Base-by-base conservation (phyloP, 2,113 vertebrate species). In the Platysternon megacephalum region DNA sequence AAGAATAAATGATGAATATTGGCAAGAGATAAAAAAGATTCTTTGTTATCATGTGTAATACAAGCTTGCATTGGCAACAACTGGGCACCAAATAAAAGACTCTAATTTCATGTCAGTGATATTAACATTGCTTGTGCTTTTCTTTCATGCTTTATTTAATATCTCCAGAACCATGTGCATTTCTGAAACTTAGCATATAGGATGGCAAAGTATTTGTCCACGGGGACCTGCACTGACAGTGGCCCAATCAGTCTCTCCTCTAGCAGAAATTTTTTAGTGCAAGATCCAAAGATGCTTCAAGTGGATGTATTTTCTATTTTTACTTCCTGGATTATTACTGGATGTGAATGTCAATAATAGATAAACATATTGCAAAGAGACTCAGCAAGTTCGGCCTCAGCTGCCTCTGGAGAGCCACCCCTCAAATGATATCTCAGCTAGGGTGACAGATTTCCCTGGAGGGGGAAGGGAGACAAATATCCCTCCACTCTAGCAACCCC, bases 291-390 rank as follows among this genome's bases (percentile, higher is more conserved):
- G 95, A 51, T 85, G 85, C 80, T 96, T 95, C 46, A 76, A 91
- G 84, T 58, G 46, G 91, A 76, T 91, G 85, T 65, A 85, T 95
- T 95, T 95, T 95, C 94, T 96, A 48, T 89, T 96, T 97, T 95
- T 96, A 92, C 91, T 95, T 86, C 84, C 87, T 58, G 89, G 94
- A 79, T 97, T 97, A 93, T 97, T 93, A 85, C 0, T 0, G 93
- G 68, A 68, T 95, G 91, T 95, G 96, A 96, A 95, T 96, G 97
- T 85, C 97, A 97, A 96, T 95, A 97, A 95, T 44, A 97, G 96
- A 97, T 97, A 97, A 97, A 89, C 96, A 94, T 74, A 95, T 92
- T 51, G 0, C 96, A 97, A 95, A 97, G 89, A 97, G 90, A 94
- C 96, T 97, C 95, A 97, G 97, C 97, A 96, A 96, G 79, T 96